These are phyloP conservation scores for Hydrolagus affinis DNA, from an alignment of 2,113 vertebrate genomes.

Conservation along the genomic window DNA sequence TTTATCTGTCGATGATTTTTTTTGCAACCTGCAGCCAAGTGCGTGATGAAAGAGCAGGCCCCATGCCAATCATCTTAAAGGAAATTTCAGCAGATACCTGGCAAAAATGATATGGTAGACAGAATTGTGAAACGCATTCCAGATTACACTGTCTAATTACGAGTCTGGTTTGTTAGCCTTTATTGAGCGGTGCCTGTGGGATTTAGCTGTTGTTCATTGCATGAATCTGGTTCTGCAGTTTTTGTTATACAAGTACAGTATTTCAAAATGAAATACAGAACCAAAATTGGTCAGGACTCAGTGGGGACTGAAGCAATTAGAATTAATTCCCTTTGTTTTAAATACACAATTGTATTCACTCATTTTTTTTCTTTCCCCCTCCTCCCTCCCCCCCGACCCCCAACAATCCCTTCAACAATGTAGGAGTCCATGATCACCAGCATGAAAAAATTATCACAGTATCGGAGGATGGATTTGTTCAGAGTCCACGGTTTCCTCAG, in stretches of 20 bases:
- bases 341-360: neutral
- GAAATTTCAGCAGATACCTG: slow-evolving; percentile 23
- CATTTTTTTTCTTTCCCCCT: neutral
- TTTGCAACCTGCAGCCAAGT: slow-evolving; percentile 14
- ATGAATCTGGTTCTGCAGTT: neutral
- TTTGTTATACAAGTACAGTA: neutral
- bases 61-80: neutral
- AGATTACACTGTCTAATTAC: neutral
- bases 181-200: neutral
- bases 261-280: neutral
- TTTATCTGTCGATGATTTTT: slow-evolving; percentile 6
- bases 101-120: slow-evolving; percentile 2
- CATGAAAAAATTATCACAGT: slow-evolving; percentile 86
- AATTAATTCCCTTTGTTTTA: neutral
- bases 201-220: neutral
- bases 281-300: neutral
- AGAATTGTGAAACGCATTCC: slow-evolving; percentile 3
- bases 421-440: slow-evolving; percentile 86
- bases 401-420: slow-evolving; percentile 29
- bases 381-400: too few species aligned
- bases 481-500: slow-evolving; percentile 86
- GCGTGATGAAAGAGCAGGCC: slow-evolving; percentile 9
- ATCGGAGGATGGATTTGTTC: slow-evolving; percentile 78
- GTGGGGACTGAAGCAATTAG: too few species aligned
- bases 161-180: neutral